Evolutionary conservation across 2,888 invertebrate species (phyloP), one percentile per base, ranked within the genome.

Genomic region (Zhuqinia jingwanae): DNA sequence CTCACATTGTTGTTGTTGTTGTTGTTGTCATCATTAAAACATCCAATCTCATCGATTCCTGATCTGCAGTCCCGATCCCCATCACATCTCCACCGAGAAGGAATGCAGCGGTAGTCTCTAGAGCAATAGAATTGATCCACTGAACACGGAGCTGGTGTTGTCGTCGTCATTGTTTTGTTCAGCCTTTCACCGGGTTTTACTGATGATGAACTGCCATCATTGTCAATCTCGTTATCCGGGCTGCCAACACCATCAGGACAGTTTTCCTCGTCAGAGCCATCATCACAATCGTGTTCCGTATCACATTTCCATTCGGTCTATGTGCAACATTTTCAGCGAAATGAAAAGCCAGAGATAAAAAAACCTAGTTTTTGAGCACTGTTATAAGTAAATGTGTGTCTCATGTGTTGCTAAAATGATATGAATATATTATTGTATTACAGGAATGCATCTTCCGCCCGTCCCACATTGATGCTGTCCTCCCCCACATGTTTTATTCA

Each of bases 361-460:
- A 25, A 20, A 42, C 63, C 50, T 65, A 2, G 8, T 25, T 36
- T 36, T 36, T 36, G 15, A 42, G 36, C 6, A 53, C 70, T 15
- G 6, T 3, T n/a, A 53, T 8, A 17, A 53, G 11, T 8, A 8
- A 53, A 5, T 10, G 15, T 17, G 17, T 15, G 30, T 17, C 53
- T 30, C 27, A 8, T 27, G 17, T 75, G 50, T 73, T n/a, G n/a
- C 3, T 36, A 36, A 36, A 17, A 20, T 27, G 1, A 20, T 75
- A 17, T 36, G 2, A 65, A n/a, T 53, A 30, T 27, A 10, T 17
- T 65, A 36, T 30, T 58, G 10, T 22, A 68, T 68, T 75, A 60
- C 70, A 1, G 87, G 87, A 65, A 87, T 79, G 47, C 87, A 87
- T 70, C 70, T 80, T 45, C 87, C 84, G 8, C 58, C 65, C 8